Conservation (phyloP, 2,888 invertebrate genomes). For the Athalia rosae region DNA sequence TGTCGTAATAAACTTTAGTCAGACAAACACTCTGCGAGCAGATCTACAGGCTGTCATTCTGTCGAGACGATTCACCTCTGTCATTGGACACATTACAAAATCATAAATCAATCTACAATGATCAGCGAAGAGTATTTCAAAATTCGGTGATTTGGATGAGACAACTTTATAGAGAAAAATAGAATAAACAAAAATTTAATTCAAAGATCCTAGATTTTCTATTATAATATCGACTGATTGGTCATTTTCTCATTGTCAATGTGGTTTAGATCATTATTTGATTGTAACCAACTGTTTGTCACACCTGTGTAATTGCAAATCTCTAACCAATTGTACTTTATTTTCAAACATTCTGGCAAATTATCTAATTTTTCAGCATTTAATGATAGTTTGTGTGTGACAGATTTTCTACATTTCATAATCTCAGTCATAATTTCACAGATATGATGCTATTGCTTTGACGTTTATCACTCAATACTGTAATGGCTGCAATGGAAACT, state of each 20-base stretch:
- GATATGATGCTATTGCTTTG: constrained; percentile 35
- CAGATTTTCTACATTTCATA: constrained; percentile 1
- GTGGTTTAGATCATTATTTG: not conserved
- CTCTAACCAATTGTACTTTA: not conserved
- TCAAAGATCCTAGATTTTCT: too few species aligned
- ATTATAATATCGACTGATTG: too few species aligned
- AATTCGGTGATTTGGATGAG: too few species aligned
- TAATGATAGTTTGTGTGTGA: not conserved
- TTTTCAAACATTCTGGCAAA: too few species aligned
- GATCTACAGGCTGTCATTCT: not conserved
- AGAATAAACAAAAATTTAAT: too few species aligned
- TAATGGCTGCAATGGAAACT: constrained; percentile 54
- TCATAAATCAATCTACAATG: too few species aligned
- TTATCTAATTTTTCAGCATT: too few species aligned
- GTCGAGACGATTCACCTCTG: not conserved
- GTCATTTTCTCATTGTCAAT: too few species aligned
- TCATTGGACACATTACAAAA: too few species aligned
- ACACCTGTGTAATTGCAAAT: not conserved
- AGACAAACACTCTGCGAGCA: constrained; percentile 22
- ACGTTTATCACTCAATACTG: constrained; percentile 34
- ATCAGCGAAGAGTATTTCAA: too few species aligned
- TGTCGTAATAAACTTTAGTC: constrained; percentile 2
- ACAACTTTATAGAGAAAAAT: too few species aligned
- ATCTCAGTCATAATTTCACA: constrained; percentile 28
- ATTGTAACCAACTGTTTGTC: not conserved